Conservation (phyloP, 2,888 invertebrate genomes). For the Archaeoteleia sp. region DNA sequence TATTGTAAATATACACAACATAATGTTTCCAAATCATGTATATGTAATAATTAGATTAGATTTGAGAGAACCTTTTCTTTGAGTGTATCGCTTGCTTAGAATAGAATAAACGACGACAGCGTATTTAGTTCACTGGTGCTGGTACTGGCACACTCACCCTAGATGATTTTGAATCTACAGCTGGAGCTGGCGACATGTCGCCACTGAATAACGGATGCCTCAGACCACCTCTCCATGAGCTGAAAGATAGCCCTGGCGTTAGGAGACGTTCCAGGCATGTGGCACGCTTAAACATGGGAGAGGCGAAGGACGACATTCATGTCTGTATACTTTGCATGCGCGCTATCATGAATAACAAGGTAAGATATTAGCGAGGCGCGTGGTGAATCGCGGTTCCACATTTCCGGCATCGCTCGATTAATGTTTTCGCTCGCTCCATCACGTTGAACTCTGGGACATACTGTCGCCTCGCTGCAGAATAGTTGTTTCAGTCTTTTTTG, state of each 20-base stretch:
- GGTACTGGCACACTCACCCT: no score
- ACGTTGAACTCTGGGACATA: no score
- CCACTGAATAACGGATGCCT: slow-evolving; percentile 72
- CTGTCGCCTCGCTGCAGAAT: no score
- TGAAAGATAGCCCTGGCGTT: slow-evolving; percentile 82
- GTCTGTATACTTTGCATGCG: slow-evolving; percentile 99
- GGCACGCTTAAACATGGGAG: slow-evolving; percentile 93
- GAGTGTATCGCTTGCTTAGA: no score
- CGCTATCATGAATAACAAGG: slow-evolving; percentile 99
- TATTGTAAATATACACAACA: no score
- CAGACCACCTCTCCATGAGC: slow-evolving; percentile 78
- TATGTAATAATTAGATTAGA: no score
- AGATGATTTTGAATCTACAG: slow-evolving; percentile 51
- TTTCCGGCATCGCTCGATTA: background rate
- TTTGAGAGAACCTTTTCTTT: no score
- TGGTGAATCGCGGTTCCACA: background rate
- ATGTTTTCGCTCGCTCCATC: no score
- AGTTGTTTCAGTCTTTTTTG: no score
- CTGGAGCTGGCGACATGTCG: slow-evolving; percentile 64
- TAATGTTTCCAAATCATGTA: no score
- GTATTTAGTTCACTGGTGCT: no score
- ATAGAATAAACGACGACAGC: no score
- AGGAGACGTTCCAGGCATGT: slow-evolving; percentile 88
- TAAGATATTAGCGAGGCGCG: slow-evolving; percentile 62
- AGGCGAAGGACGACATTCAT: slow-evolving; percentile 98